Conservation (phyloP, 2,113 vertebrate genomes). For the Nycticryphes semicollaris region DNA sequence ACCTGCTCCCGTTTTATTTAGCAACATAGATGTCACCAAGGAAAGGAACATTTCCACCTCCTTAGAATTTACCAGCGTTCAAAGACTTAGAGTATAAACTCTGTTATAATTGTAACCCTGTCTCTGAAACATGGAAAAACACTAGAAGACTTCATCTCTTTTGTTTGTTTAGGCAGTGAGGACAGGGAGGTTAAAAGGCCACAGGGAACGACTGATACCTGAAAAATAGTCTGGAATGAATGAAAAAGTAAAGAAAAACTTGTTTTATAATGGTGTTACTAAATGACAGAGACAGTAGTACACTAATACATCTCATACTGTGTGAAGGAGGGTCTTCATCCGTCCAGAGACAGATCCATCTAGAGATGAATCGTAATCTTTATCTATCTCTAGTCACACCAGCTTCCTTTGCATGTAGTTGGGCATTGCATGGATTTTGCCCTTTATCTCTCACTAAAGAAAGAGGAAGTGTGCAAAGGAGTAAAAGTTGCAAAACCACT, state of each 20-base stretch:
- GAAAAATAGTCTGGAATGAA: not conserved
- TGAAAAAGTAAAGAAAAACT: not conserved
- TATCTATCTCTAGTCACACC: not conserved
- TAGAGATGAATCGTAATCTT: not conserved
- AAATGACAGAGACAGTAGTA: not conserved
- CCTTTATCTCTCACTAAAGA: not conserved
- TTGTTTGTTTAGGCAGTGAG: not conserved
- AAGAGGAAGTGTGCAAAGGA: not conserved
- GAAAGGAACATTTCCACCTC: not conserved
- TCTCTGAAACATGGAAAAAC: not conserved
- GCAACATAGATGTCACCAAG: not conserved
- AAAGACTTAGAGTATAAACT: not conserved
- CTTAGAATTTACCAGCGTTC: not conserved
- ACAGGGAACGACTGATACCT: not conserved
- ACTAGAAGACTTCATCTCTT: not conserved
- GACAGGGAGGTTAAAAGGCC: not conserved
- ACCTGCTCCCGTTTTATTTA: not conserved
- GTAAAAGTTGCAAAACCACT: not conserved
- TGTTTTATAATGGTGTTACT: not conserved
- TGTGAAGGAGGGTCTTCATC: not conserved
- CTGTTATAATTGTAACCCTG: not conserved
- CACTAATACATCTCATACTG: not conserved
- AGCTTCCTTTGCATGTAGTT: not conserved
- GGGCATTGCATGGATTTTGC: not conserved
- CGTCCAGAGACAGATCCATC: not conserved